Percentiles rank a stretch among this genome's conserved stretches.
These are phyloP conservation scores for Jordanella pulchra DNA, from an alignment of 2,797 vertebrate genomes.

Conservation along the genomic window DNA sequence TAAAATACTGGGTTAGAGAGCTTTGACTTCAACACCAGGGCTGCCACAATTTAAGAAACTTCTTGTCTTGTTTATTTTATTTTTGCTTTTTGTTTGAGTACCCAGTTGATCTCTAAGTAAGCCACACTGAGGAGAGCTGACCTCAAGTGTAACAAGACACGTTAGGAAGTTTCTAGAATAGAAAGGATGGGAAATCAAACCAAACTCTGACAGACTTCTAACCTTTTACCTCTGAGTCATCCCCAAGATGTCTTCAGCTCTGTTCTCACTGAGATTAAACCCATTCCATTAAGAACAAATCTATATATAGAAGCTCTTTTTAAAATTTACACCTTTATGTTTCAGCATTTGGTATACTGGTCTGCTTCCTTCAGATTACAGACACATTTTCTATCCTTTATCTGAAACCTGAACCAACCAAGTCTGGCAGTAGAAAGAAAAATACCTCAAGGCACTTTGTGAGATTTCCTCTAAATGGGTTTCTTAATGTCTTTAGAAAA, in stretches of 20 bases:
- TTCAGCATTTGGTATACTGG: background rate
- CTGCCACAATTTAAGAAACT: too few relatives aligned
- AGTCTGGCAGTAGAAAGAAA: background rate
- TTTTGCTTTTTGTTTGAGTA: background rate
- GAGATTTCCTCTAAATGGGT: background rate
- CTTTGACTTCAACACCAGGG: background rate
- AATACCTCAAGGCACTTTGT: background rate
- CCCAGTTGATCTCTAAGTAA: background rate
- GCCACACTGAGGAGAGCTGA: too few relatives aligned
- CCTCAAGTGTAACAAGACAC: too few relatives aligned
- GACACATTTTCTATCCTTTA: background rate
- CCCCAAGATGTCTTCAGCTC: too few relatives aligned
- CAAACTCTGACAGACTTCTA: too few relatives aligned
- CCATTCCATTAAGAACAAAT: too few relatives aligned
- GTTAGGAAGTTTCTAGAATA: too few relatives aligned
- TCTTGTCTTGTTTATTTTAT: background rate
- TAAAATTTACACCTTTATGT: background rate
- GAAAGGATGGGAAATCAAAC: too few relatives aligned
- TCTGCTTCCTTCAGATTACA: background rate
- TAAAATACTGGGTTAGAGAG: too few relatives aligned
- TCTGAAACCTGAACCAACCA: background rate
- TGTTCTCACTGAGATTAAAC: too few relatives aligned
- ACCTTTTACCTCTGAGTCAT: too few relatives aligned
- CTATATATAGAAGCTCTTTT: background rate
- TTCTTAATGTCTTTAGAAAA: background rate